phyloP scores from a whole-genome alignment of 2,888 invertebrate species.

The Trichogramma evanescens region DNA sequence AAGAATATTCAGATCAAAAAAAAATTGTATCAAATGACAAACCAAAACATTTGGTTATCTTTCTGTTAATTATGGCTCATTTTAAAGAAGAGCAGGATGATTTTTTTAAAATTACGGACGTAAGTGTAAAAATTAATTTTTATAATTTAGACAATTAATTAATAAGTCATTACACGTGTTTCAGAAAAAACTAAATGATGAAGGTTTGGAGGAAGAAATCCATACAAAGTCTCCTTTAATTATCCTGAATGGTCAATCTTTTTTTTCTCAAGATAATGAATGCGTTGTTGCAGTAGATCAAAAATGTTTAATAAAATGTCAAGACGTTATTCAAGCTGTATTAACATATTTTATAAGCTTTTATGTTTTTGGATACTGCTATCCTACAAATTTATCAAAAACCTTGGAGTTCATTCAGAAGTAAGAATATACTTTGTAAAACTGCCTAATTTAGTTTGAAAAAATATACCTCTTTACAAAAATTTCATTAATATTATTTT shows the following conservation, averaged over 20 bases:
- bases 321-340: conserved; percentile 7
- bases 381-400: conserved; percentile 2
- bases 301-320: background rate
- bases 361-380: conserved; percentile 12
- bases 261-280: conserved; percentile 1
- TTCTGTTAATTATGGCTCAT: conserved; percentile 7
- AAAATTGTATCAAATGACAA: background rate
- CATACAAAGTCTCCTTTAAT: conserved; percentile 6
- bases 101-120: conserved; percentile 8
- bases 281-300: conserved; percentile 1
- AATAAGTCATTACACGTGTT: background rate
- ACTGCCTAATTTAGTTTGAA: too few species aligned
- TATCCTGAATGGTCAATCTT: conserved; percentile 9
- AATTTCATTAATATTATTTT: too few species aligned
- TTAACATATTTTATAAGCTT: conserved; percentile 7
- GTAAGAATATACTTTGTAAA: background rate
- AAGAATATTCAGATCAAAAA: conserved; percentile 1
- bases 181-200: background rate
- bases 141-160: background rate
- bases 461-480: too few species aligned
- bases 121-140: background rate
- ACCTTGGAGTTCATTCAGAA: conserved; percentile 16
- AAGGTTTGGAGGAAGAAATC: background rate
- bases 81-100: conserved; percentile 5
- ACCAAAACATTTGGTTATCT: conserved; percentile 5